Evolutionary conservation across 2,888 invertebrate species (phyloP).

Genomic region (Epinotia nisella): DNA sequence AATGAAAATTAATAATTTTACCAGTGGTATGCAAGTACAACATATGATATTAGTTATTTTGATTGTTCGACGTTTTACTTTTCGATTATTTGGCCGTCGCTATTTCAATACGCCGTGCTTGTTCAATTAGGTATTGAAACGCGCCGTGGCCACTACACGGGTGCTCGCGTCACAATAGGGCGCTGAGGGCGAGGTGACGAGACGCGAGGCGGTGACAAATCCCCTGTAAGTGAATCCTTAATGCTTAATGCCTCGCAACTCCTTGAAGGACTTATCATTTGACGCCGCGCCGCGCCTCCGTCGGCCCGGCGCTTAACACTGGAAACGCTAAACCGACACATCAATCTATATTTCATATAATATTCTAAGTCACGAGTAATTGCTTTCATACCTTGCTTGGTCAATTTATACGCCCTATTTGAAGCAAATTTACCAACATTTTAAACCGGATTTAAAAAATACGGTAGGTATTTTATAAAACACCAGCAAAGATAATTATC

Average conservation of each 20-base stretch:
- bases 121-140: background rate
- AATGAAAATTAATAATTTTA: no score
- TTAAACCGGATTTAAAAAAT: background rate
- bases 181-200: slow-evolving; percentile 43
- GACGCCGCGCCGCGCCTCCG: slow-evolving; percentile 50
- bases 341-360: slow-evolving; percentile 33
- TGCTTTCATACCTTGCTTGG: background rate
- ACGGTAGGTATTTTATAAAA: background rate
- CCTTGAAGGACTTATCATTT: slow-evolving; percentile 57
- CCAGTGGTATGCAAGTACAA: no score
- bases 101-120: no score
- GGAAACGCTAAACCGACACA: slow-evolving; percentile 42
- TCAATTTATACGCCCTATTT: background rate
- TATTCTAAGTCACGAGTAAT: background rate
- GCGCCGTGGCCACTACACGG: slow-evolving; percentile 1
- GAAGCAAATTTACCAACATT: background rate
- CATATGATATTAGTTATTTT: no score
- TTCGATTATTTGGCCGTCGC: no score
- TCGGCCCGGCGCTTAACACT: slow-evolving; percentile 32
- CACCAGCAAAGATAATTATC: background rate
- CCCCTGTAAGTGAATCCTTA: slow-evolving; percentile 64
- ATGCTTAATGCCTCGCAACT: slow-evolving; percentile 52
- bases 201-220: slow-evolving; percentile 52
- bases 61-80: no score
- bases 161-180: slow-evolving; percentile 13